Percentiles rank a stretch among this genome's conserved stretches.
Evolutionary conservation across 2,113 vertebrate species (phyloP).

Genomic region (Promerops cafer): DNA sequence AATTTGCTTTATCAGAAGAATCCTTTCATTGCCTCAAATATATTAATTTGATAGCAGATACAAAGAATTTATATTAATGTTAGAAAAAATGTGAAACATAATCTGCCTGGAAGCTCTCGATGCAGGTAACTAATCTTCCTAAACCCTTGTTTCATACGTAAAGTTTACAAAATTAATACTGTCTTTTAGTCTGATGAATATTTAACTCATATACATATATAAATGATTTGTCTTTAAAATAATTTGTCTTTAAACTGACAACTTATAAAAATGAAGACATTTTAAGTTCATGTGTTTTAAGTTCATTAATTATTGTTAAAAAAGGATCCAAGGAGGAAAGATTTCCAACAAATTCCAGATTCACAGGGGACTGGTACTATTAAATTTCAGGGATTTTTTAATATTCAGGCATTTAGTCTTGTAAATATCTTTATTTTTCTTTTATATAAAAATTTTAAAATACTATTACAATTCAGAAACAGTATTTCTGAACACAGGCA

Average conservation of each 20-base stretch:
- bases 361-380: neutral
- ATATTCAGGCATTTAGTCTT: neutral
- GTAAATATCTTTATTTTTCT: neutral
- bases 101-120: neutral
- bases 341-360: neutral
- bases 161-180: neutral
- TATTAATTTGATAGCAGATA: neutral
- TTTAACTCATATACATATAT: neutral
- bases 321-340: neutral
- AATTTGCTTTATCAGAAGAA: neutral
- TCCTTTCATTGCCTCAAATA: neutral
- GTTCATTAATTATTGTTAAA: neutral
- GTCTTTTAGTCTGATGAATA: neutral
- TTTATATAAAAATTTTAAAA: neutral
- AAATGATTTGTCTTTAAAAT: neutral
- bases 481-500: neutral
- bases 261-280: neutral
- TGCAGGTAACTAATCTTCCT: neutral
- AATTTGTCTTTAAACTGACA: neutral
- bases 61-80: neutral
- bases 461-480: neutral
- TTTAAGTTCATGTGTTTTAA: neutral
- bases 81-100: slow-evolving; percentile 2
- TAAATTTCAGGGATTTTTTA: neutral
- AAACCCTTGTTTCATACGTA: neutral